phyloP scores from a whole-genome alignment of 1,140 invertebrate species.

The Polypedilum vanderplanki region DNA sequence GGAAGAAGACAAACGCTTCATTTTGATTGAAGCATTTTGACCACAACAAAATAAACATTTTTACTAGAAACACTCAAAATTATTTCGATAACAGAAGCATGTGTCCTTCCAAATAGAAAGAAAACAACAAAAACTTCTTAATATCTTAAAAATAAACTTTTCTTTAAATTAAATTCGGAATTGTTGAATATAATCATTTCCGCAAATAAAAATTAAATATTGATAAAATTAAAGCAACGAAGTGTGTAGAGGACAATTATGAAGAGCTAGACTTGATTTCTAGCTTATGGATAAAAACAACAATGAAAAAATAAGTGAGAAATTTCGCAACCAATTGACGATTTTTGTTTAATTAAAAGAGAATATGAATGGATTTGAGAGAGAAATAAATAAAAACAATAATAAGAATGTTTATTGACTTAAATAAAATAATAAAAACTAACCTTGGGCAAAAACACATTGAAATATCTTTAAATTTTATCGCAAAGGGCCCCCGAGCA shows the following conservation, averaged over 20 bases:
- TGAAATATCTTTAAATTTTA: neutral
- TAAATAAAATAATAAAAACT: neutral
- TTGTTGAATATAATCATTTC: no score
- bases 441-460: constrained; percentile 7
- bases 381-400: constrained; percentile 3
- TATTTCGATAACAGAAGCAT: neutral
- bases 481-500: neutral
- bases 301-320: neutral
- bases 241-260: no score
- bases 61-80: constrained; percentile 28
- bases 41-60: constrained; percentile 25
- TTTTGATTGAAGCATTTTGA: neutral
- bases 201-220: no score
- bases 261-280: no score
- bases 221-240: no score
- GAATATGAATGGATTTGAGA: neutral
- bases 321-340: neutral
- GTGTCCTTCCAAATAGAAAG: no score
- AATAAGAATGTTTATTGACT: neutral
- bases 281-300: neutral
- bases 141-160: no score
- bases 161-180: no score
- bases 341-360: neutral
- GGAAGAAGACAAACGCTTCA: neutral
- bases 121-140: no score